phyloP scores from a whole-genome alignment of 2,113 vertebrate genomes.

The Nibea albiflora region DNA sequence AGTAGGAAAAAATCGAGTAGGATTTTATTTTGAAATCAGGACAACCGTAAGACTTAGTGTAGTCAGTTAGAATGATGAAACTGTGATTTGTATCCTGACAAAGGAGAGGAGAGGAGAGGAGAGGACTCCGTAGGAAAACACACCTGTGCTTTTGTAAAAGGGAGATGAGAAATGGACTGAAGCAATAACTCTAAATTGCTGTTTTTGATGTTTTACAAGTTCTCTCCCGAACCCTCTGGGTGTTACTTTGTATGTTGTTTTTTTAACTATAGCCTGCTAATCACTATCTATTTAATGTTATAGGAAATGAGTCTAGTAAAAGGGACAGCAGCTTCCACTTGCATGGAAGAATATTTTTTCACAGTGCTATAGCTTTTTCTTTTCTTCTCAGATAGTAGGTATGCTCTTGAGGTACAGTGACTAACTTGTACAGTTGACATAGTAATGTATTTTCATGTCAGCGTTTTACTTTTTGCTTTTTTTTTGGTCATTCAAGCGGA shows the following conservation, averaged over 20 bases:
- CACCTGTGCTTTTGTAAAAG: constrained; percentile 66
- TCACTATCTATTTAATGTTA: constrained; percentile 87
- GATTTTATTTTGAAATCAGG: constrained; percentile 69
- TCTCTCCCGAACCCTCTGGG: constrained; percentile 69
- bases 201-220: constrained; percentile 71
- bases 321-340: constrained; percentile 81
- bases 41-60: constrained; percentile 73
- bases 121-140: constrained; percentile 63
- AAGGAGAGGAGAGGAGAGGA: constrained; percentile 44
- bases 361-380: constrained; percentile 70
- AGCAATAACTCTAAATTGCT: constrained; percentile 82
- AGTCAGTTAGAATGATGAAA: constrained; percentile 75
- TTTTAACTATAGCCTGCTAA: constrained; percentile 81
- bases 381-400: constrained; percentile 71
- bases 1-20: constrained; percentile 69
- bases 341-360: constrained; percentile 81
- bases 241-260: constrained; percentile 72
- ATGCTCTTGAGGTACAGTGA: constrained; percentile 80
- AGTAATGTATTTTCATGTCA: constrained; percentile 78
- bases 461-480: constrained; percentile 52
- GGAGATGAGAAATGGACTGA: constrained; percentile 73
- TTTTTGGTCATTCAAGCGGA: constrained; percentile 65
- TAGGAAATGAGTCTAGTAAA: constrained; percentile 79
- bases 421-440: constrained; percentile 83
- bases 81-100: constrained; percentile 73